Evolutionary conservation across 2,113 vertebrate species (phyloP).

Genomic region (Herpetotheres cachinnans): DNA sequence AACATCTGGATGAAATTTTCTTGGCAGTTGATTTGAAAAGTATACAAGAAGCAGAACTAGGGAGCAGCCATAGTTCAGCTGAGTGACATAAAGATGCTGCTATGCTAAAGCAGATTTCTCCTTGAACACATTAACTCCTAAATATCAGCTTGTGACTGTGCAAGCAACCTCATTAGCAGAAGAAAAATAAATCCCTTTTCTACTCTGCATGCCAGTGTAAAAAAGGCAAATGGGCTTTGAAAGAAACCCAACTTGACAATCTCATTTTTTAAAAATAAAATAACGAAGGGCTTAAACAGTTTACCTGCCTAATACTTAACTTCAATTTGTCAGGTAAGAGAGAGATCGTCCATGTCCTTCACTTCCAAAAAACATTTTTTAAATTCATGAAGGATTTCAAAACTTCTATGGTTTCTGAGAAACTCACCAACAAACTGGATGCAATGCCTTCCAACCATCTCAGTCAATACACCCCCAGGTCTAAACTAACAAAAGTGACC

Average conservation of each 20-base stretch:
- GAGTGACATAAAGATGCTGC: constrained; percentile 20
- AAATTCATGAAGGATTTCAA: background rate
- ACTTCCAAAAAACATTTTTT: background rate
- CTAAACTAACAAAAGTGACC: background rate
- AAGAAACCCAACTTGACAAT: background rate
- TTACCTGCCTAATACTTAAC: background rate
- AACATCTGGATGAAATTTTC: constrained; percentile 58
- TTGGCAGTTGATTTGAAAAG: constrained; percentile 43
- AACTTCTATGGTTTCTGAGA: background rate
- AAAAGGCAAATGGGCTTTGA: background rate
- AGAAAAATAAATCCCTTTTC: background rate
- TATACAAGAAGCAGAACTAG: constrained; percentile 32
- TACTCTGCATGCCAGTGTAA: background rate
- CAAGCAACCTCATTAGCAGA: background rate
- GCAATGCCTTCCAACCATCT: background rate
- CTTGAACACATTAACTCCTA: background rate
- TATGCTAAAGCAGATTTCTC: constrained; percentile 36
- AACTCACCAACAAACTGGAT: background rate
- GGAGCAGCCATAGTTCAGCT: constrained; percentile 37
- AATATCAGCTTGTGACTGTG: background rate
- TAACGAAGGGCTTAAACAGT: background rate
- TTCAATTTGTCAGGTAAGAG: background rate
- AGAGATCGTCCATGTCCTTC: background rate
- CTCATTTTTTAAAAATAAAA: background rate
- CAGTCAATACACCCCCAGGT: background rate